Base-by-base conservation (phyloP, 2,888 invertebrate genomes). In the Hypena proboscidalis region DNA sequence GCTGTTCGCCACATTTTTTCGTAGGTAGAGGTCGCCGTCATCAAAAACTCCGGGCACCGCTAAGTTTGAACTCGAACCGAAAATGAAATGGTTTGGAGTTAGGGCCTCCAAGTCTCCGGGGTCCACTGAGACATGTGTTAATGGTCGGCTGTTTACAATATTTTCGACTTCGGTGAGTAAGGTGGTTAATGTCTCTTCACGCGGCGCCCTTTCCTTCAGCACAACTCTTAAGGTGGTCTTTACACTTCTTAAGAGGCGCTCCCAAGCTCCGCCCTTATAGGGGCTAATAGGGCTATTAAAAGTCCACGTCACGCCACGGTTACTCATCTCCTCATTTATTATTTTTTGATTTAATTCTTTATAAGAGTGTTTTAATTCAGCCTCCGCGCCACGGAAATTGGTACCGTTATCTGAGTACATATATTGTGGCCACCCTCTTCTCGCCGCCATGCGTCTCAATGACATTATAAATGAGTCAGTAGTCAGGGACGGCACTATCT, bases 341-440 rank as follows among this genome's bases (percentile, higher is more conserved):
- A 2, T 8, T 4, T 29, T 11, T 7, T 26, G 10, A 13, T 36
- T 40, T 0, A 44, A 7, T 2, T 44, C 44, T 15, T 26, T 19
- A 1, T 22, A 2, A 5, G 49, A 22, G 3, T 29, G 29, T 6
- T 23, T 11, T 1, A 52, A 17, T 11, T 52, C 46, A 1, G 14
- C 22, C 1, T 43, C 17, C 1, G 46, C 51, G 8, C 51, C 51
- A 13, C 39, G 17, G 8, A 51, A 14, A n/a, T 51, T 46, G 0
- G 59, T 60, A 0, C 58, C 58, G 14, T 56, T 59, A 8, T 53
- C 55, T 0, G 52, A 53, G 15, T 35, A 48, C 1, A 58, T 3
- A 19, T 30, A 20, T 7, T 13, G 22, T n/a, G 55, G 50, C 21
- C 40, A 40, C 1, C 53, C 50, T 10, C 55, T 22, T 9, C 55